Base-by-base conservation (phyloP, 2,888 invertebrate species). In the Drosophila meridionalis region DNA sequence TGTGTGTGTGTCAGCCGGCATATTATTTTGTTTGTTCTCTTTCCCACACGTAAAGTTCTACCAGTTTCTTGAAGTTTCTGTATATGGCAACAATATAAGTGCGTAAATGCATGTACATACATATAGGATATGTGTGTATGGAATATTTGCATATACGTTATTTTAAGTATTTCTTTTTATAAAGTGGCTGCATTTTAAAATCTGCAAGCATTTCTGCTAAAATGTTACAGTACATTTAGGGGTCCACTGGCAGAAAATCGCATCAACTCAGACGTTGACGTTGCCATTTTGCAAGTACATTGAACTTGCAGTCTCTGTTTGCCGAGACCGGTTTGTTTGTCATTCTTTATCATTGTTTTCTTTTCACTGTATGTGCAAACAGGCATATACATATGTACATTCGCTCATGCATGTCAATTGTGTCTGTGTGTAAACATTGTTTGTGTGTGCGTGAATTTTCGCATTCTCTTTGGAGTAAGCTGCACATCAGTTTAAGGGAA, bases 261-360 rank as follows among this genome's bases (percentile, higher is more conserved):
- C 63, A 72, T 57, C 20, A 40, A 57, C 26, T 26, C 43, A 60
- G 38, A 60, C 45, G 48, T 56, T 57, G 60, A 53, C 42, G 40
- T 56, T 65, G 65, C 56, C 38, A 50, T 56, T 72, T 79, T 48
- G 56, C 64, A 68, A 70, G 89, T 80, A 62, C 83, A 83, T 70
- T 89, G 87, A 88, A 88, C 83, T 38, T 57, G 63, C 63, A 53
- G 62, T 78, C 73, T 76, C 66, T 81, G 56, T 78, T 74, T 74
- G 56, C 30, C 53, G 53, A 40, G 53, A 53, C 57, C 60, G 52
- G 66, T 56, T 76, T 66, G 36, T 66, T 73, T 55, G 65, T 43
- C 50, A 60, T 60, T 60, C 60, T 48, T 72, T 73, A 40, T 58
- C 42, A 36, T 69, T 72, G 47, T 65, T 38, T 66, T 59, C 42